Conservation (phyloP, 2,888 invertebrate genomes). For the Cremastinae sp. region DNA sequence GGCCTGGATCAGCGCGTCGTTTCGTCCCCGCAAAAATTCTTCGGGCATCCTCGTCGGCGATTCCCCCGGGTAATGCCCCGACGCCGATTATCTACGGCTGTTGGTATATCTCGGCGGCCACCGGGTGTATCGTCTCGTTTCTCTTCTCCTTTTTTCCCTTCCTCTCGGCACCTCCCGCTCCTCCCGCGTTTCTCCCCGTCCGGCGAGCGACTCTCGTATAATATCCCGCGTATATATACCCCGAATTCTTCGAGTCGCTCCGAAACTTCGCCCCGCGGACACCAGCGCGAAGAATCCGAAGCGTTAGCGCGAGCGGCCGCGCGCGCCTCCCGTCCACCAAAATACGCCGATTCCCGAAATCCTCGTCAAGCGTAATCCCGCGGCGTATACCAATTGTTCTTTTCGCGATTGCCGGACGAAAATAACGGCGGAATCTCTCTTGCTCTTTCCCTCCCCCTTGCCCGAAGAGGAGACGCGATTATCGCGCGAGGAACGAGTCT, state of each 20-base stretch:
- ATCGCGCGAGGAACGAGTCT: background rate
- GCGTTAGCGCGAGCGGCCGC: background rate
- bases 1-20: slow-evolving; percentile 27
- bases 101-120: background rate
- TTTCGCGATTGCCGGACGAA: background rate
- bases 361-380: slow-evolving; percentile 12
- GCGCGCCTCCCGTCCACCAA: slow-evolving; percentile 14
- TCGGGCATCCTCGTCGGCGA: slow-evolving; percentile 47
- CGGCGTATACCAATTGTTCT: background rate
- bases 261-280: background rate
- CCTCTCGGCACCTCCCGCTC: slow-evolving; percentile 15
- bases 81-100: background rate
- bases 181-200: slow-evolving; percentile 17
- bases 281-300: background rate
- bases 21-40: slow-evolving; percentile 32
- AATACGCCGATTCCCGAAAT: slow-evolving; percentile 1
- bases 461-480: no score
- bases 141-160: background rate
- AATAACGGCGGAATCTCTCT: slow-evolving; percentile 2
- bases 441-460: no score
- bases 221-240: background rate
- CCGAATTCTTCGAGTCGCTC: background rate
- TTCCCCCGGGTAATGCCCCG: background rate
- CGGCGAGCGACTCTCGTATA: slow-evolving; percentile 1
- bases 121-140: background rate